phyloP scores from a whole-genome alignment of 1,140 invertebrate species.

The Magallana angulata region DNA sequence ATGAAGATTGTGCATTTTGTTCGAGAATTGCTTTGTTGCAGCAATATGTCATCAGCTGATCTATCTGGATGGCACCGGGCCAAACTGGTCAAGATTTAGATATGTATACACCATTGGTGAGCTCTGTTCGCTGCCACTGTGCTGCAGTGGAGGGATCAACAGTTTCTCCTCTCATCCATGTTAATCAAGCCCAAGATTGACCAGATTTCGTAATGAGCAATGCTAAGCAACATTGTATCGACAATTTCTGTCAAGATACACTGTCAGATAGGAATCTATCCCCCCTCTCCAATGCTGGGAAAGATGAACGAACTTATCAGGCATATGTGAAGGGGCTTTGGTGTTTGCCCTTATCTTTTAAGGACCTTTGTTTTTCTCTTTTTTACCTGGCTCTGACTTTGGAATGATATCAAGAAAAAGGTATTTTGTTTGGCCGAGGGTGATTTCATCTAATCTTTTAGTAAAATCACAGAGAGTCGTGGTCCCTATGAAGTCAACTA shows the following conservation, averaged over 20 bases:
- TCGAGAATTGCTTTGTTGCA: constrained; percentile 3
- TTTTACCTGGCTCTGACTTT: constrained; percentile 12
- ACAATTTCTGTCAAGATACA: constrained; percentile 7
- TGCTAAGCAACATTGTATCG: constrained; percentile 19
- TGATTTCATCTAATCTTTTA: constrained; percentile 16
- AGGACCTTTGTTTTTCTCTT: not conserved
- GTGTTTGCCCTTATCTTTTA: not conserved
- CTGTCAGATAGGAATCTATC: not conserved
- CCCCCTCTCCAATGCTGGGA: not conserved
- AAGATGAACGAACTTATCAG: constrained; percentile 2
- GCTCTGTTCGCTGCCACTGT: not conserved
- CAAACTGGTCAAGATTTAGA: constrained; percentile 1
- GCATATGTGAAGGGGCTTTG: not conserved
- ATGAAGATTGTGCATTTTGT: constrained; percentile 1
- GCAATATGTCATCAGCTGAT: constrained; percentile 18
- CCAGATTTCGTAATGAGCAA: constrained; percentile 31
- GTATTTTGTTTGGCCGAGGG: constrained; percentile 8
- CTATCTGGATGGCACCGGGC: not conserved
- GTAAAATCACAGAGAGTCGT: not conserved
- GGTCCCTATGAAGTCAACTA: not conserved
- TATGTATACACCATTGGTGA: not conserved
- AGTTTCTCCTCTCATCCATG: not conserved
- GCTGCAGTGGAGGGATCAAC: not conserved
- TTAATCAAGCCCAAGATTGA: constrained; percentile 16
- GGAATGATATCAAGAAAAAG: constrained; percentile 29